Evolutionary conservation across 2,113 vertebrate species (phyloP).

Genomic region (Desmodus rotundus): DNA sequence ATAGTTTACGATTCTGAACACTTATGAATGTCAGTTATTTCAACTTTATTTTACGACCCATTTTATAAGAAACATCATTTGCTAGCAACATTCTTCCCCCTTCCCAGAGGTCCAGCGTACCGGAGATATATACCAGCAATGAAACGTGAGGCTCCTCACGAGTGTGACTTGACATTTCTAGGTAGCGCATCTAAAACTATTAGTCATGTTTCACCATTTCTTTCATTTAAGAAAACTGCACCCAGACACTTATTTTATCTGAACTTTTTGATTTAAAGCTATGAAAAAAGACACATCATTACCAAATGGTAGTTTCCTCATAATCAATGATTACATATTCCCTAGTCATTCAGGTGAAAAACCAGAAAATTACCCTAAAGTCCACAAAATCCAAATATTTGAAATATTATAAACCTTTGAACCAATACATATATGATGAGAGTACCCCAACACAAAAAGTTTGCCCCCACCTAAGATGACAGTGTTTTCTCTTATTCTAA

Average conservation of each 20-base stretch:
- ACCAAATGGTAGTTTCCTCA: background rate
- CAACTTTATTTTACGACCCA: background rate
- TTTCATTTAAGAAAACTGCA: background rate
- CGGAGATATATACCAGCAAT: background rate
- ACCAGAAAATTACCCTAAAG: background rate
- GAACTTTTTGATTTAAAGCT: background rate
- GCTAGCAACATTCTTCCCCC: background rate
- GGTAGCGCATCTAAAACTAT: background rate
- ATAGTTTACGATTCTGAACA: background rate
- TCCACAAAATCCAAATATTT: background rate
- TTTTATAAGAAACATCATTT: slow-evolving; percentile 8
- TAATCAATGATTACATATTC: background rate
- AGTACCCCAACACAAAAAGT: background rate
- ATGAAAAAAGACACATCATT: background rate
- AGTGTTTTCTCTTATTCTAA: background rate
- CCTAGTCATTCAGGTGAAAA: background rate
- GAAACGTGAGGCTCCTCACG: background rate
- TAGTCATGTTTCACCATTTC: background rate
- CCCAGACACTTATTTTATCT: background rate
- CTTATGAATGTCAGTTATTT: background rate
- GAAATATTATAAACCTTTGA: background rate
- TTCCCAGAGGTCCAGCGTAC: background rate
- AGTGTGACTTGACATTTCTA: background rate
- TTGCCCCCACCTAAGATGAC: background rate
- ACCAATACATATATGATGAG: background rate